phyloP scores from a whole-genome alignment of 1,140 invertebrate genomes.

The Formica selysi region DNA sequence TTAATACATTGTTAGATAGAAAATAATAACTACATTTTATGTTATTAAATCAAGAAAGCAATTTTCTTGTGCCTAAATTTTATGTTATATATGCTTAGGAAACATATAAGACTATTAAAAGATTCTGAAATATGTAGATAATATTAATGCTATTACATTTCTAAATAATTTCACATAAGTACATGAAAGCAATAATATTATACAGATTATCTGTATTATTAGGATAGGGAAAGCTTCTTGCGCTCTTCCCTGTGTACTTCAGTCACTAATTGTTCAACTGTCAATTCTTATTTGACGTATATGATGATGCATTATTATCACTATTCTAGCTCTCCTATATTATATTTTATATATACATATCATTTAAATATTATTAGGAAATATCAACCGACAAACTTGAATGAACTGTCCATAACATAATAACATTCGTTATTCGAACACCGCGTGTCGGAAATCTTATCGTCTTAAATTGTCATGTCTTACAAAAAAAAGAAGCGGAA shows the following conservation, averaged over 20 bases:
- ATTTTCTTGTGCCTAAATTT: neutral
- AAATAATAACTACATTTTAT: constrained; percentile 37
- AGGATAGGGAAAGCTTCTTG: neutral
- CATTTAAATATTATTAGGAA: constrained; percentile 17
- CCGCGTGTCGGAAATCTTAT: neutral
- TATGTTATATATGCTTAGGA: constrained; percentile 22
- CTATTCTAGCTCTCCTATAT: neutral
- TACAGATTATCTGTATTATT: constrained; percentile 22
- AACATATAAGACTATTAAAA: constrained; percentile 28
- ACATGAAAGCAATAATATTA: constrained; percentile 39
- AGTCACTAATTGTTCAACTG: constrained; percentile 1
- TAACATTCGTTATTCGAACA: neutral
- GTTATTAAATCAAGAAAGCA: constrained; percentile 32
- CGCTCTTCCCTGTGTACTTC: neutral
- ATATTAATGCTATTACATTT: neutral
- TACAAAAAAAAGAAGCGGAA: constrained; percentile 28
- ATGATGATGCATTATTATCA: neutral
- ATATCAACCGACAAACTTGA: constrained; percentile 13
- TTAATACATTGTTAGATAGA: constrained; percentile 17
- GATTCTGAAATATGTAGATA: constrained; percentile 16
- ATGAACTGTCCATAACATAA: neutral
- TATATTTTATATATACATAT: neutral
- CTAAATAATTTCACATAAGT: constrained; percentile 39
- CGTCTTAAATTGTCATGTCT: neutral
- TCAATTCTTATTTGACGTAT: neutral